Evolutionary conservation across 2,888 invertebrate species (phyloP), one percentile per base, ranked within the genome.

Genomic region (Macrosoma leucophasiata): DNA sequence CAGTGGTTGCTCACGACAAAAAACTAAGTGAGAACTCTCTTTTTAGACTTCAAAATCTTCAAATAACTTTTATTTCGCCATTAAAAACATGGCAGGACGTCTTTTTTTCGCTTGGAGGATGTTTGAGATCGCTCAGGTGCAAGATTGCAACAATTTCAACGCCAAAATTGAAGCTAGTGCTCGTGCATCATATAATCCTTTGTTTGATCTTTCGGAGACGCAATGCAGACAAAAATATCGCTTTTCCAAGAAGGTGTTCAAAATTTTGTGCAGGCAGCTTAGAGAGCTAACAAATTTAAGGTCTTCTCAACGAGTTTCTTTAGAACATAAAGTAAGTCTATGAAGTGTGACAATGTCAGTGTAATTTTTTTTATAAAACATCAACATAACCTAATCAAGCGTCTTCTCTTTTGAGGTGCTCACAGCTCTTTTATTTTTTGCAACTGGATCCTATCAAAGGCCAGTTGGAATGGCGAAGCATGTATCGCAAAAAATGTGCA

Each of bases 401-500:
- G n/a, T 15, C 5, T 26, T 4, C 13, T 32, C 11, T 6, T 27
- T 22, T 12, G 13, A 36, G 36, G 33, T 36, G 3, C 29, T 41
- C 7, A 25, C 28, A 26, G 40, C 40, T 9, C 24, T 47, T 9
- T 39, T 39, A 4, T 50, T 50, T 11, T 50, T 13, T 44, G 47
- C 46, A 8, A 32, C 38, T 12, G 46, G 50, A 6, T 38, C 36
- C 2, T 47, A 43, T 17, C 38, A 43, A 7, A 13, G 33, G 3
- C 27, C 31, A 6, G 33, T 46, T 5, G 45, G 42, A 15, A 35
- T 32, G 8, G 44, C 41, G 5, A 38, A 40, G 17, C 9, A 39
- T 11, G 4, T 44, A 2, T 38, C 33, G 10, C 43, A 48, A 35
- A 46, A 39, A 36, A 47, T 38, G 25, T 41, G 41, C 28, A 50